Evolutionary conservation across 2,797 vertebrate genomes (phyloP).

Genomic region (Hafferia zeledoni): DNA sequence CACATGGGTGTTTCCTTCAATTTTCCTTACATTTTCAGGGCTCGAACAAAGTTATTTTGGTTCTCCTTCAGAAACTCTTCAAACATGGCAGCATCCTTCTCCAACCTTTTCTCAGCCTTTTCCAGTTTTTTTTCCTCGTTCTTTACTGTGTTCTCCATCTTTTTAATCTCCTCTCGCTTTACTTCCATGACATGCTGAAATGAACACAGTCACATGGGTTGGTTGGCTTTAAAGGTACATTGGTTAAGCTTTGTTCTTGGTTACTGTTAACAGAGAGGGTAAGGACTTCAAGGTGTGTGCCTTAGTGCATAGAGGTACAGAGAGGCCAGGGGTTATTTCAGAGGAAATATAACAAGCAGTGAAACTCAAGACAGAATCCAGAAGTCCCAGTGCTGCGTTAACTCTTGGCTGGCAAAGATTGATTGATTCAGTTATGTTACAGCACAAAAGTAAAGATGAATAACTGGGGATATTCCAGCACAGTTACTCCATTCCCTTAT

Average conservation of each 20-base stretch:
- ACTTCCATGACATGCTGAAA: slow-evolving; percentile 82
- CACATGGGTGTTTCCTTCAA: background rate
- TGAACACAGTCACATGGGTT: background rate
- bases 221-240: background rate
- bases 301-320: background rate
- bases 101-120: slow-evolving; percentile 79
- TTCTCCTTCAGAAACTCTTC: slow-evolving; percentile 88
- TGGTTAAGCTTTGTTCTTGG: background rate
- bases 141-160: slow-evolving; percentile 76
- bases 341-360: background rate
- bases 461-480: background rate
- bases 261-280: background rate
- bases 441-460: background rate
- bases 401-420: background rate
- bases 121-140: slow-evolving; percentile 81
- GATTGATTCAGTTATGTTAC: background rate
- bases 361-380: background rate
- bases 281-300: background rate
- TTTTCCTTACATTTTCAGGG: slow-evolving; percentile 81
- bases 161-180: slow-evolving; percentile 82
- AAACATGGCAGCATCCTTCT: slow-evolving; percentile 81
- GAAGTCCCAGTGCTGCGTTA: background rate
- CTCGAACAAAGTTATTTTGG: slow-evolving; percentile 83
- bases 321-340: background rate
- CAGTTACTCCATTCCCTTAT: background rate